Conservation (phyloP, 2,888 invertebrate species). For the Clitarchus hookeri region DNA sequence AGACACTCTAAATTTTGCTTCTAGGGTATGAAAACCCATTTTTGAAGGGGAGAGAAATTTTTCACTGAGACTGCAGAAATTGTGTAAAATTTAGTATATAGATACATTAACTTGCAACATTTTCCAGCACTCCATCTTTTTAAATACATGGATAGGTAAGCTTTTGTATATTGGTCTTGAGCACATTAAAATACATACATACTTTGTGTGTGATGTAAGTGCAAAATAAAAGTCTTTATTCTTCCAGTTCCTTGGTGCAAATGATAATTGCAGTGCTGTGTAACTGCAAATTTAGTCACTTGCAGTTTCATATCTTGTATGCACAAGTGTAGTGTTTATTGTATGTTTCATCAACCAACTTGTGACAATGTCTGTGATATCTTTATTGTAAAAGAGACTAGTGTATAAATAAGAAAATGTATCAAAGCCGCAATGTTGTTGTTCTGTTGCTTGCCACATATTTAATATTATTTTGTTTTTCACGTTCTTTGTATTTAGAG, state of each 20-base stretch:
- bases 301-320: neutral
- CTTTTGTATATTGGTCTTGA: neutral
- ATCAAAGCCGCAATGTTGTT: neutral
- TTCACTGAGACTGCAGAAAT: neutral
- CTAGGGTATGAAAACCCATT: neutral
- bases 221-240: neutral
- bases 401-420: neutral
- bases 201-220: neutral
- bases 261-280: neutral
- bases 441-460: conserved; percentile 8
- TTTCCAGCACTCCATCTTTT: neutral
- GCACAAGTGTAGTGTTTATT: conserved; percentile 2
- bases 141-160: neutral
- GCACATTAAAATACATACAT: neutral
- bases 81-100: neutral
- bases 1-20: neutral
- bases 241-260: conserved; percentile 10
- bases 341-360: conserved; percentile 1
- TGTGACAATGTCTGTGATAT: conserved; percentile 14
- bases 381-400: neutral
- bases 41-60: conserved; percentile 1
- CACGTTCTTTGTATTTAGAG: neutral
- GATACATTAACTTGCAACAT: neutral
- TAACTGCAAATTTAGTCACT: neutral
- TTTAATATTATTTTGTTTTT: neutral